Base-by-base conservation (phyloP, 2,888 invertebrate genomes). In the Auanema freiburgensis region DNA sequence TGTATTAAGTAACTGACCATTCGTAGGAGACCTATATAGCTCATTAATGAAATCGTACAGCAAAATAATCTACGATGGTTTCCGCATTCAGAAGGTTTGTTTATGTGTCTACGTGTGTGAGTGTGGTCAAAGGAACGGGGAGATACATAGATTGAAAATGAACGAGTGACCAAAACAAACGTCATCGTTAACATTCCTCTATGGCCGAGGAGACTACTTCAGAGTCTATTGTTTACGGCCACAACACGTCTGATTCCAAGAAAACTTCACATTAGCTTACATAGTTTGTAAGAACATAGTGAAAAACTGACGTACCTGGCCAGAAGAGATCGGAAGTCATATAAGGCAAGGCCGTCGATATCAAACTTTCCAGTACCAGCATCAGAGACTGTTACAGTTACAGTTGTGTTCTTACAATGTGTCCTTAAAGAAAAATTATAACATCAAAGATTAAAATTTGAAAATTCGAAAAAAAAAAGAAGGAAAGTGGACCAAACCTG, bases 361-460 rank as follows among this genome's bases (percentile, higher is more conserved):
- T 72, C 70, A 64, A 69, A 79, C 52, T 65, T 66, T 18, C 81
- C 81, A 24, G 67, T 81, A 42, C 81, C 81, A 40, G 76, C 74
- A 55, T 80, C 78, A 8, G 58, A 64, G 4, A 83, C 79, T 21
- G 33, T 66, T 18, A 76, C 79, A 6, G 59, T 59, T 25, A 69
- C 76, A 16, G 62, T 65, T n/a, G 79, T 78, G 46, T 67, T 66
- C 69, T 81, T 81, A 50, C 78, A 78, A 50, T 66, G 69, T 11
- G 75, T 65, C 58, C 69, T 74, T 58, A 21, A 68, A 62, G 33
- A 52, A 40, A 57, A 57, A 49, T 42, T 52, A 11, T 10, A 33
- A 40, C 11, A 52, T 16, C 16, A 46, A 53, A 16, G n/a, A 53
- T 24, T 33, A 8, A 33, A 33, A 33, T 33, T 5, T 33, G 3